These are phyloP conservation scores for Tachystola acroxantha DNA, from an alignment of 2,888 invertebrate genomes.

Conservation along the genomic window DNA sequence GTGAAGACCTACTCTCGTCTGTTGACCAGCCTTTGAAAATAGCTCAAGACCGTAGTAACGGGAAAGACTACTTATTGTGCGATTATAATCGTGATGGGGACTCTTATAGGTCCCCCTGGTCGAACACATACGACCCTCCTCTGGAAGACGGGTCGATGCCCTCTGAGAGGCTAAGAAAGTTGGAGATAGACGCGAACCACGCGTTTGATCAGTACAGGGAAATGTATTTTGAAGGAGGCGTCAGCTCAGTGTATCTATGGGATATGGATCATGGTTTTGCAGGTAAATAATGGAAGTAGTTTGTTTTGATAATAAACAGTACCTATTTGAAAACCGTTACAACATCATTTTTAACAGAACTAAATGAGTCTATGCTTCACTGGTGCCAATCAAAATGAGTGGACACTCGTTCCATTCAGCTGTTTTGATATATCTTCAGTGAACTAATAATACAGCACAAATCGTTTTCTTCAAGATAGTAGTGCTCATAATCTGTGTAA, in stretches of 20 bases:
- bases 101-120: slow-evolving; percentile 99
- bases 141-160: slow-evolving; percentile 99
- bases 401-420: too few species aligned
- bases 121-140: slow-evolving; percentile 98
- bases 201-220: slow-evolving; percentile 99
- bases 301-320: not conserved
- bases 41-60: slow-evolving; percentile 95
- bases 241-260: slow-evolving; percentile 99
- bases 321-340: too few species aligned
- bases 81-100: slow-evolving; percentile 99
- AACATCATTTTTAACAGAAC: too few species aligned
- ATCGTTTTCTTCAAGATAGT: too few species aligned
- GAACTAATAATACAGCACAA: too few species aligned
- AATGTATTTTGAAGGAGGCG: slow-evolving; percentile 99
- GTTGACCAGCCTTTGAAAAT: slow-evolving; percentile 99
- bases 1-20: slow-evolving; percentile 97
- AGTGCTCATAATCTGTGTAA: too few species aligned
- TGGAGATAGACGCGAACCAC: slow-evolving; percentile 98
- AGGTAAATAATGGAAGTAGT: slow-evolving; percentile 64
- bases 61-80: slow-evolving; percentile 98
- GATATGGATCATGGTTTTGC: slow-evolving; percentile 99
- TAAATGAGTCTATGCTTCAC: too few species aligned
- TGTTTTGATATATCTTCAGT: too few species aligned
- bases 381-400: too few species aligned
- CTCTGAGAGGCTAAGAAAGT: slow-evolving; percentile 94